Conservation (phyloP, 2,113 vertebrate species). For the Peromyscus maniculatus region DNA sequence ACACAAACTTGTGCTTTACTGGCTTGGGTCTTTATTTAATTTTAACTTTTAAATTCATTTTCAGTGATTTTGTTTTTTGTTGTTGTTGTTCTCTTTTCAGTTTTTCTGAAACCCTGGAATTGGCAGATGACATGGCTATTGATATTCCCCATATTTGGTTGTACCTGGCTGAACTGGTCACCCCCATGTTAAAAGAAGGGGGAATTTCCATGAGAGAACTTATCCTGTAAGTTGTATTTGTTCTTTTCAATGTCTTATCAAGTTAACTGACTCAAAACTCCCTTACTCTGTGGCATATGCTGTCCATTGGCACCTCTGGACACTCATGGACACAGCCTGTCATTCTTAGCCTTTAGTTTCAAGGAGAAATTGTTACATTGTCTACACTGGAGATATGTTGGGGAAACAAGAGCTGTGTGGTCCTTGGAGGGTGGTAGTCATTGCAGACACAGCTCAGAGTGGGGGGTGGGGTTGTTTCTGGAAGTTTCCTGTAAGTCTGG, state of each 20-base stretch:
- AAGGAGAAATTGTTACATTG: neutral
- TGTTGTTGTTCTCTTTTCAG: constrained; percentile 71
- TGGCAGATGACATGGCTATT: constrained; percentile 98
- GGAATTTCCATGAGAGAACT: constrained; percentile 98
- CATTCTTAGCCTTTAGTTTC: neutral
- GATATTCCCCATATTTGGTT: constrained; percentile 99
- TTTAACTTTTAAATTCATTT: constrained; percentile 66
- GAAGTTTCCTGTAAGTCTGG: constrained; percentile 33
- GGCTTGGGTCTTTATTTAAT: constrained; percentile 41
- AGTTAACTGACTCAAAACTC: neutral
- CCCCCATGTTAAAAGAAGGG: constrained; percentile 95
- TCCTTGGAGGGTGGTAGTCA: neutral
- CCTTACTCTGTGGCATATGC: neutral
- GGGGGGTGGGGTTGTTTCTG: neutral
- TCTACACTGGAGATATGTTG: neutral
- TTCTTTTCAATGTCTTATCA: fast-evolving
- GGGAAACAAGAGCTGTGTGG: neutral
- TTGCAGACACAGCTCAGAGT: neutral
- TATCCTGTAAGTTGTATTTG: constrained; percentile 89
- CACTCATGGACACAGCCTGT: neutral
- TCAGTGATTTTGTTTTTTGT: neutral
- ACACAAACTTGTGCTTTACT: neutral
- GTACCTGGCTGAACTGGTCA: constrained; percentile 97
- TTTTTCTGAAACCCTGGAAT: constrained; percentile 95
- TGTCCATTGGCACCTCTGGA: neutral